Conservation (phyloP, 2,797 vertebrate genomes). For the Petrocephalus schoutedeni region DNA sequence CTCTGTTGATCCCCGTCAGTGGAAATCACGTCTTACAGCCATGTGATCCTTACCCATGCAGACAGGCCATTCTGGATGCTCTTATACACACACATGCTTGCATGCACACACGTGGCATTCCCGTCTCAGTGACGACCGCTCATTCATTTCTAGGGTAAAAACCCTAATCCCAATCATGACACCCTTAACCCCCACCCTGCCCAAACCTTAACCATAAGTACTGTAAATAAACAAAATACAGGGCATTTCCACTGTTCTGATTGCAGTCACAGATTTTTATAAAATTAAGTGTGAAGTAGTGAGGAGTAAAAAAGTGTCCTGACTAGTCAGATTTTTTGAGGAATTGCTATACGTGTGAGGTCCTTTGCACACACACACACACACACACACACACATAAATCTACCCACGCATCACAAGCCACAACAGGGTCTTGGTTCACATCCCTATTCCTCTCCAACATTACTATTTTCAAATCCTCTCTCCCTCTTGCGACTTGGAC, state of each 20-base stretch:
- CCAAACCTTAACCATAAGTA: too few species aligned
- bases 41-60: slow-evolving; percentile 8
- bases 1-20: not conserved
- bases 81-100: slow-evolving; percentile 9
- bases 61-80: slow-evolving; percentile 37
- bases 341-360: too few species aligned
- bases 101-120: not conserved
- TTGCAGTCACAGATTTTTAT: not conserved
- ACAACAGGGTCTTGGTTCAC: not conserved
- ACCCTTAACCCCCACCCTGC: too few species aligned
- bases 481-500: not conserved
- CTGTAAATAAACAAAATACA: too few species aligned
- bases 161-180: too few species aligned
- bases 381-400: not conserved
- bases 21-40: slow-evolving; percentile 9
- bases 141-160: too few species aligned
- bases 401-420: not conserved
- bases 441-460: not conserved
- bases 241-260: not conserved
- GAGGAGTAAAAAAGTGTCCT: too few species aligned
- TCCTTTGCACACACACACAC: not conserved
- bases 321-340: too few species aligned
- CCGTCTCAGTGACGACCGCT: too few species aligned
- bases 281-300: too few species aligned
- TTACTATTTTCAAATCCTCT: not conserved